Conservation (phyloP, 1,140 invertebrate genomes). For the Callitettix versicolor region DNA sequence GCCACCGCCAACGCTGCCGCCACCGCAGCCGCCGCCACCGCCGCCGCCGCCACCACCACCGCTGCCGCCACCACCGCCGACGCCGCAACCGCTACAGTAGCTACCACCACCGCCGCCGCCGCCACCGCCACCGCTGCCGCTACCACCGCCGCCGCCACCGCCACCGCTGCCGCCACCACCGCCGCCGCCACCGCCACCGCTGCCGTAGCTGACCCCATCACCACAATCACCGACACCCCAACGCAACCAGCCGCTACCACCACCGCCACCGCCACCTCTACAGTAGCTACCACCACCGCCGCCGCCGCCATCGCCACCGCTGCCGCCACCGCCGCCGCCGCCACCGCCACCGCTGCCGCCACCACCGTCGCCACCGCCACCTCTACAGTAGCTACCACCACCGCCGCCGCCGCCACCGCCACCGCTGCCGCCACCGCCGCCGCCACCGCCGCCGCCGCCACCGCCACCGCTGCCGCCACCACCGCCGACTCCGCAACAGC, state of each 20-base stretch:
- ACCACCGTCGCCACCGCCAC: background rate
- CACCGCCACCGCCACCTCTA: too few species aligned
- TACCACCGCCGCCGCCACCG: too few species aligned
- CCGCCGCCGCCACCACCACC: background rate
- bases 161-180: background rate
- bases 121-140: too few species aligned
- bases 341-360: background rate
- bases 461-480: background rate
- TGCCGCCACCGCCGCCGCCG: background rate
- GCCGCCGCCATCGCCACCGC: background rate
- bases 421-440: background rate
- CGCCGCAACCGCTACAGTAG: background rate
- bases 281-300: background rate
- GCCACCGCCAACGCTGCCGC: background rate
- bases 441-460: background rate
- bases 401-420: background rate
- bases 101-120: too few species aligned
- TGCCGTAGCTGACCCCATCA: background rate
- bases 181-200: too few species aligned
- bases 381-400: too few species aligned
- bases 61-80: background rate
- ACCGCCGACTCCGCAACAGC: background rate
- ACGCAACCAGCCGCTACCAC: background rate
- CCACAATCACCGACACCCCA: background rate
- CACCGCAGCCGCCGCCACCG: background rate